These are phyloP conservation scores for Ispidina picta DNA, from an alignment of 2,797 vertebrate species.

Conservation along the genomic window DNA sequence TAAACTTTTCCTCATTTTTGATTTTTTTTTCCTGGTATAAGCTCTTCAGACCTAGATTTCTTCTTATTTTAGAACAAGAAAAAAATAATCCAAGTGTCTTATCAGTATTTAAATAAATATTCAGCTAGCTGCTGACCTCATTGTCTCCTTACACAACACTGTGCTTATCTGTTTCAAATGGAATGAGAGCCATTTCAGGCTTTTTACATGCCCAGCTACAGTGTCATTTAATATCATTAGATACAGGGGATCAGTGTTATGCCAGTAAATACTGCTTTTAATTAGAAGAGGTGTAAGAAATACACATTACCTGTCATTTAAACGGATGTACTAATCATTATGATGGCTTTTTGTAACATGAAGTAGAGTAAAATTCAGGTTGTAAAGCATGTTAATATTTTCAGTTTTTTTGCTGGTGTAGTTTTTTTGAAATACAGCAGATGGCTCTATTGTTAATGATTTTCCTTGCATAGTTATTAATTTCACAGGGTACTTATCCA, in stretches of 20 bases:
- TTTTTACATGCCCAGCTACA: not conserved
- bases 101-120: not conserved
- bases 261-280: not conserved
- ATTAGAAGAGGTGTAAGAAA: conserved; percentile 11
- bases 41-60: not conserved
- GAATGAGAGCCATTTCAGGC: not conserved
- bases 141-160: not conserved
- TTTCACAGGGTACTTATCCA: not conserved
- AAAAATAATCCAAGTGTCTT: not conserved
- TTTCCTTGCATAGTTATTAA: conserved; percentile 39
- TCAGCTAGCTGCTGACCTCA: not conserved
- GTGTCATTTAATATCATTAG: not conserved
- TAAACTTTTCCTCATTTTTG: not conserved
- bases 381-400: not conserved
- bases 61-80: not conserved
- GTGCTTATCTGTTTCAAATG: not conserved
- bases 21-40: not conserved
- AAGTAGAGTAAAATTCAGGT: not conserved
- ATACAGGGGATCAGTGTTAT: not conserved
- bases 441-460: conserved; percentile 79
- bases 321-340: not conserved
- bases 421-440: conserved; percentile 75
- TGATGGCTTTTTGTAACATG: not conserved
- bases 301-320: not conserved
- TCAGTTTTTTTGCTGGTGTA: conserved; percentile 46